Evolutionary conservation across 1,140 invertebrate genomes (phyloP).

Genomic region (Stegodyphus dumicola): DNA sequence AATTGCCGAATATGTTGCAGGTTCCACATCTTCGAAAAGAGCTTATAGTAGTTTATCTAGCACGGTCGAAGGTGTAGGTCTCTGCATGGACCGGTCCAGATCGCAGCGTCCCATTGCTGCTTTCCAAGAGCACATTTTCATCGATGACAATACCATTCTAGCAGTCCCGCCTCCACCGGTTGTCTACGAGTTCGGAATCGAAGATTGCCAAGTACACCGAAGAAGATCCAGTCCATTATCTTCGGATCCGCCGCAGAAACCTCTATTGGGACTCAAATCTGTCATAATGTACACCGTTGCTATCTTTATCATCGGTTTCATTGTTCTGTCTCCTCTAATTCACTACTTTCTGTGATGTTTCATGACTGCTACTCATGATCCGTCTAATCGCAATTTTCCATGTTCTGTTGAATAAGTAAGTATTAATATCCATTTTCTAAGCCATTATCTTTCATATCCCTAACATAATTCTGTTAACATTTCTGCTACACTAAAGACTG

Average conservation of each 20-base stretch:
- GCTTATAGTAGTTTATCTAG: conserved; percentile 14
- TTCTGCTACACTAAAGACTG: too few species aligned
- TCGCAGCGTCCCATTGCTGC: not conserved
- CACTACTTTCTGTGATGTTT: conserved; percentile 57
- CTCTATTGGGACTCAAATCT: conserved; percentile 58
- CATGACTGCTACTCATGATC: not conserved
- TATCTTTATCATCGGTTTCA: conserved; percentile 62
- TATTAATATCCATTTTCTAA: too few species aligned
- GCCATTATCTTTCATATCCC: too few species aligned
- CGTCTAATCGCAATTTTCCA: too few species aligned
- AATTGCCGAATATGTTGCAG: not conserved
- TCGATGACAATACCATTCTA: conserved; percentile 5
- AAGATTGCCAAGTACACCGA: not conserved
- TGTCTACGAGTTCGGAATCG: not conserved
- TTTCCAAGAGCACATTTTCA: conserved; percentile 35
- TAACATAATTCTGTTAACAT: too few species aligned
- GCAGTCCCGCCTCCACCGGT: conserved; percentile 4
- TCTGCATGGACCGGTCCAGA: conserved; percentile 17
- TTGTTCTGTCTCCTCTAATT: conserved; percentile 62
- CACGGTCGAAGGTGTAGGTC: not conserved
- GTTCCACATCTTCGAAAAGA: not conserved
- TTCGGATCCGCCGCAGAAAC: not conserved
- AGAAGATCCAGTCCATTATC: not conserved
- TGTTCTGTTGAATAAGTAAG: too few species aligned
- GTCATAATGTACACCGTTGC: conserved; percentile 58